Conservation (phyloP, 2,113 vertebrate species). For the Oncorhynchus nerka region DNA sequence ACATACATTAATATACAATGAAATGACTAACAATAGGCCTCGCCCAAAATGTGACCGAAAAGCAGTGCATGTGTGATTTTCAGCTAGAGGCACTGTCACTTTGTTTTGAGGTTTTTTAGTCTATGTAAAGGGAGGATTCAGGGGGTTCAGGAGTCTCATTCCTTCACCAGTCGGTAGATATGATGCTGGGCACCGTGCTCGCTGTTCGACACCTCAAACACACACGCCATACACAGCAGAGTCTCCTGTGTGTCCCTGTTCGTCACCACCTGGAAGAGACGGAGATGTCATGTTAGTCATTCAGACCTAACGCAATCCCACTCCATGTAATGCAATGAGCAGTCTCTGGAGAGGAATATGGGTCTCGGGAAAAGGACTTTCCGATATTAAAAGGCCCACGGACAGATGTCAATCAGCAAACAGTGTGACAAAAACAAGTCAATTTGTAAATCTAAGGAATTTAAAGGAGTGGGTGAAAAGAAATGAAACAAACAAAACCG, state of each 20-base stretch:
- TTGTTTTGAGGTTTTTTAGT: conserved; percentile 88
- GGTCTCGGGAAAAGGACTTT: neutral
- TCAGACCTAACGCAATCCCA: neutral
- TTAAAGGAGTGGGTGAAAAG: neutral
- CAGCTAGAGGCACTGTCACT: conserved; percentile 91
- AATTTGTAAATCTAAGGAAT: conserved; percentile 13
- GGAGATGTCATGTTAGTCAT: neutral
- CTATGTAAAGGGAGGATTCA: conserved; percentile 61
- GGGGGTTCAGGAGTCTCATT: conserved; percentile 76
- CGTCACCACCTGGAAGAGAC: conserved; percentile 87
- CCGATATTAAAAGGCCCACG: neutral
- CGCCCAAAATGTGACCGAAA: conserved; percentile 84
- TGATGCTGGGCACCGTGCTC: conserved; percentile 99
- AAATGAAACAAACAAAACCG: neutral
- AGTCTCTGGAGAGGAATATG: neutral
- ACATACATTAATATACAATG: conserved; percentile 85
- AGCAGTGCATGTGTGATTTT: conserved; percentile 80
- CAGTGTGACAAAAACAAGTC: neutral
- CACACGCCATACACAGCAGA: conserved; percentile 98
- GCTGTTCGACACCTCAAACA: conserved; percentile 99
- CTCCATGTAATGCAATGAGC: neutral
- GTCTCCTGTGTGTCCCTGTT: conserved; percentile 99
- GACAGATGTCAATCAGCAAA: conserved; percentile 2
- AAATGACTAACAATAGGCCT: conserved; percentile 71
- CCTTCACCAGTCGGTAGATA: conserved; percentile 99